These are phyloP conservation scores for Parambassis ranga DNA, from an alignment of 2,797 vertebrate species.

Conservation along the genomic window DNA sequence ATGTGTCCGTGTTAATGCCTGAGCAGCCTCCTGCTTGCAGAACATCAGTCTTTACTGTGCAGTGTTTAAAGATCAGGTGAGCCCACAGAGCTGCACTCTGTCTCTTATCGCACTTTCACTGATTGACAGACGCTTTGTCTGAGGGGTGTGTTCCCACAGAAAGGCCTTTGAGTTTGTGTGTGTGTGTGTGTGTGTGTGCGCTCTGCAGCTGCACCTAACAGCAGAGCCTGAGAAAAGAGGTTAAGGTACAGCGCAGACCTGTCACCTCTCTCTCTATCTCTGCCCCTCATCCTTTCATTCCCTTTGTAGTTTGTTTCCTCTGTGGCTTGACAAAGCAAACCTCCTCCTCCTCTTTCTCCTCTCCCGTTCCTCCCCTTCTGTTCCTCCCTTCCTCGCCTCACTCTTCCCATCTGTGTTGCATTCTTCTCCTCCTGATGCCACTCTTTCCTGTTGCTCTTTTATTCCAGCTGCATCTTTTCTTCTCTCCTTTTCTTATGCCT, in stretches of 20 bases:
- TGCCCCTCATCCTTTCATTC: constrained; percentile 8
- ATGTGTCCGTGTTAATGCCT: background rate
- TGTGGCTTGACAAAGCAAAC: background rate
- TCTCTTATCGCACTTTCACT: constrained; percentile 7
- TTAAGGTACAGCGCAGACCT: constrained; percentile 33
- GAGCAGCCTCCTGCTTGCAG: background rate
- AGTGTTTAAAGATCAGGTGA: constrained; percentile 12
- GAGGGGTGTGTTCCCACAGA: constrained; percentile 20
- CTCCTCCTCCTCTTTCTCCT: background rate
- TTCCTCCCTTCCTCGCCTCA: background rate
- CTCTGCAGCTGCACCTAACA: background rate
- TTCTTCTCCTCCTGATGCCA: background rate
- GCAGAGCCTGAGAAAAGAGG: constrained; percentile 7
- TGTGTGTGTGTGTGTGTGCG: constrained; percentile 8
- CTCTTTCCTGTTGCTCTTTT: background rate
- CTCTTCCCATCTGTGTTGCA: background rate
- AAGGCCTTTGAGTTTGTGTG: background rate
- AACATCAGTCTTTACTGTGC: background rate
- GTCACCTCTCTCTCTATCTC: constrained; percentile 28
- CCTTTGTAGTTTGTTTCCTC: constrained; percentile 13
- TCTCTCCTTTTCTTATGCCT: background rate
- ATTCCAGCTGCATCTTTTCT: background rate
- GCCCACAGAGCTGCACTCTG: background rate
- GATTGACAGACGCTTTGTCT: constrained; percentile 52
- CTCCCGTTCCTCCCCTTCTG: background rate